These are phyloP conservation scores for Drosophila pandora DNA, from an alignment of 1,140 invertebrate genomes.

Conservation along the genomic window DNA sequence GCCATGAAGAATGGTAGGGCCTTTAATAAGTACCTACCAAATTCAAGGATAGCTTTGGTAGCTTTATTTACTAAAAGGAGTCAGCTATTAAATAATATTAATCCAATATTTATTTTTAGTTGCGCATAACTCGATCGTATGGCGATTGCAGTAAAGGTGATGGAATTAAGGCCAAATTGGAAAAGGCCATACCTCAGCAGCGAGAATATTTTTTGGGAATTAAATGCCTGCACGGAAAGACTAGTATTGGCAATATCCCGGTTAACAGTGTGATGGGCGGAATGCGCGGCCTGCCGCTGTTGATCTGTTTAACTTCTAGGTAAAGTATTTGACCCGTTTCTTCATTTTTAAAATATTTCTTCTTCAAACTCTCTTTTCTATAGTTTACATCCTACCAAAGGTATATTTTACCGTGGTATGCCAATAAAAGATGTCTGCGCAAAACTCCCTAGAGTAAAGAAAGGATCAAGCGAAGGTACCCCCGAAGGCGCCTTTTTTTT, in stretches of 20 bases:
- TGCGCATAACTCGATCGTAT: neutral
- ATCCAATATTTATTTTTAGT: neutral
- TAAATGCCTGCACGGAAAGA: constrained; percentile 31
- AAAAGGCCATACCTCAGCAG: constrained; percentile 23
- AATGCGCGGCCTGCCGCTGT: constrained; percentile 96
- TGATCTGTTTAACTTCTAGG: constrained; percentile 96
- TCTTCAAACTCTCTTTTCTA: neutral
- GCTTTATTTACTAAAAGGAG: neutral
- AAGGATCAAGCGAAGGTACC: constrained; percentile 93
- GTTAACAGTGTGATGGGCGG: constrained; percentile 92
- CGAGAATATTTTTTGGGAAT: constrained; percentile 43
- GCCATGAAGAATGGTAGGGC: neutral
- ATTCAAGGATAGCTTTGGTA: neutral
- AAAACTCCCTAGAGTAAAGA: constrained; percentile 92
- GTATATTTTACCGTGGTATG: constrained; percentile 96
- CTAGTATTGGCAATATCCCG: constrained; percentile 32
- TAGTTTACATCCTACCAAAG: constrained; percentile 94
- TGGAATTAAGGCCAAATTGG: constrained; percentile 30
- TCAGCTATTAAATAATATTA: neutral
- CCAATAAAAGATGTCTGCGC: constrained; percentile 97
- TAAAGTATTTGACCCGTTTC: neutral
- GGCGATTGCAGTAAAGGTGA: no score
- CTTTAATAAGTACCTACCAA: neutral
- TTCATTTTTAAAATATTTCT: neutral
- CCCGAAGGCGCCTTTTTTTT: constrained; percentile 98